These are phyloP conservation scores for Anthopleura xanthogrammica DNA, from an alignment of 92 coral and sea anemone species.

Conservation along the genomic window DNA sequence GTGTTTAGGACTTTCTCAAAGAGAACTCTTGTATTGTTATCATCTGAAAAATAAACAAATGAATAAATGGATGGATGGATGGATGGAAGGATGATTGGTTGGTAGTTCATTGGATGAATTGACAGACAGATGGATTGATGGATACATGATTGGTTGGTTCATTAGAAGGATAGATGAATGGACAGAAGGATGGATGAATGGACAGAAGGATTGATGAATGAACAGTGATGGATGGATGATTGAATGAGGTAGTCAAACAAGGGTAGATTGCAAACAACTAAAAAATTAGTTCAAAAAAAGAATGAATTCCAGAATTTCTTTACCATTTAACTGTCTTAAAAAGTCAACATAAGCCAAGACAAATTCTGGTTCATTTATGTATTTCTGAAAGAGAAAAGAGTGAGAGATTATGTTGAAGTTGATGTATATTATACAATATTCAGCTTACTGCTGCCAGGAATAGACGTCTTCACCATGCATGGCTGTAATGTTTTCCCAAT, in stretches of 20 bases:
- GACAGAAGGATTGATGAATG: neutral
- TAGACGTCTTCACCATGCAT: neutral
- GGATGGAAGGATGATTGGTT: neutral
- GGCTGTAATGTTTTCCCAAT: no score
- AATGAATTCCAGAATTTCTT: slow-evolving; percentile 20
- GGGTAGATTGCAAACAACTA: neutral
- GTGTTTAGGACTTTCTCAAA: slow-evolving; percentile 89
- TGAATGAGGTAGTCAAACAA: neutral
- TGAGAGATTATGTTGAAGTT: neutral
- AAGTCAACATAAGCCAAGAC: slow-evolving; percentile 91
- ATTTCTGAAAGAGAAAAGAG: slow-evolving; percentile 54
- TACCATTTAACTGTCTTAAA: slow-evolving; percentile 94
- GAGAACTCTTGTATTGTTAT: slow-evolving; percentile 94
- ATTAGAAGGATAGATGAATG: neutral
- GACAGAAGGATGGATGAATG: neutral
- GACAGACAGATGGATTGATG: neutral
- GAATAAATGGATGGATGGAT: neutral
- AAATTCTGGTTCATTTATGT: slow-evolving; percentile 82
- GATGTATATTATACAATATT: neutral
- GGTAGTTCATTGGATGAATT: no score
- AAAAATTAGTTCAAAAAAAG: neutral
- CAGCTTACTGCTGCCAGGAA: neutral
- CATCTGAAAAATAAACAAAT: slow-evolving; percentile 56
- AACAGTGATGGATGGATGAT: no score
- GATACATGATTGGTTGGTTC: no score